Conservation (phyloP, 2,888 invertebrate species). For the Sceliomorpha sp. region DNA sequence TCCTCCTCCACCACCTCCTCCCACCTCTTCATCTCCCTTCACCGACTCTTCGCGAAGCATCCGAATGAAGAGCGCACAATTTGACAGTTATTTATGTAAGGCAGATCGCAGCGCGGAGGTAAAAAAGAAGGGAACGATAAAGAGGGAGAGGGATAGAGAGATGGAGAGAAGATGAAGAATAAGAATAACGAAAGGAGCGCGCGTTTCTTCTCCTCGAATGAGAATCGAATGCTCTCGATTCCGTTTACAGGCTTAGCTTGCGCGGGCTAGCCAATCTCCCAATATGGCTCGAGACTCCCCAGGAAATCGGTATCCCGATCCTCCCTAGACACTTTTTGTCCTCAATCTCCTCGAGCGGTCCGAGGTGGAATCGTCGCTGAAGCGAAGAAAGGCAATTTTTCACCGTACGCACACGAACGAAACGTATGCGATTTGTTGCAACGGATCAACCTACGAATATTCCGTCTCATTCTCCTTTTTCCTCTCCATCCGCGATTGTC, state of each 20-base stretch:
- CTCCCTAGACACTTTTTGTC: slow-evolving; percentile 4
- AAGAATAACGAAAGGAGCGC: slow-evolving; percentile 1
- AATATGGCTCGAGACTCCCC: slow-evolving; percentile 1
- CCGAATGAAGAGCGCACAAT: too few relatives aligned
- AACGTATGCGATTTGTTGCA: too few relatives aligned
- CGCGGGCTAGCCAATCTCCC: not conserved
- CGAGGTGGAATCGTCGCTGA: not conserved
- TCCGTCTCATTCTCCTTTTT: slow-evolving; percentile 36
- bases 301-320: slow-evolving; percentile 4
- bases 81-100: too few relatives aligned
- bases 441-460: slow-evolving; percentile 44
- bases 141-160: too few relatives aligned
- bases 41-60: too few relatives aligned
- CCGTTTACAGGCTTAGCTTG: slow-evolving; percentile 4
- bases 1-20: too few relatives aligned
- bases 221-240: slow-evolving; percentile 4
- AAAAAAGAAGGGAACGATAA: too few relatives aligned
- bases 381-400: slow-evolving; percentile 29
- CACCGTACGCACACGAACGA: slow-evolving; percentile 42
- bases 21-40: too few relatives aligned
- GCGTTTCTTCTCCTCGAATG: too few relatives aligned
- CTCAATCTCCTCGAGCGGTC: not conserved
- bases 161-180: too few relatives aligned
- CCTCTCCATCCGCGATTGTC: slow-evolving; percentile 7
- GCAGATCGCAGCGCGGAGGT: too few relatives aligned